Base-by-base conservation (phyloP, 2,797 vertebrate species). In the Gymnodraco acuticeps region DNA sequence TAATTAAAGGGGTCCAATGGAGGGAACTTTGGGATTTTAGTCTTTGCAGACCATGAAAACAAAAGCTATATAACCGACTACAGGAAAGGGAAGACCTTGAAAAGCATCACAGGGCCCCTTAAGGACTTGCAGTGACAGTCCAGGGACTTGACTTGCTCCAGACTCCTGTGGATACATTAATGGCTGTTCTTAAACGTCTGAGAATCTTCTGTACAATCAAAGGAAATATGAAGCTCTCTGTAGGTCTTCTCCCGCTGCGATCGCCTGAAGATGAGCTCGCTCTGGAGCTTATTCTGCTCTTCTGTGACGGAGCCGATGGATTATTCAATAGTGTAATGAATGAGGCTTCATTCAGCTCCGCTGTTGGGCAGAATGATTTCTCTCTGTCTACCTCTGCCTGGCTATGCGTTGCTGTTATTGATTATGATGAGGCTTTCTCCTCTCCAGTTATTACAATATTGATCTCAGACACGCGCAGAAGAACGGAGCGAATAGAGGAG, bases 261-360 rank as follows among this genome's bases (percentile, higher is more conserved):
- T 65, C 17, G 46, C 82, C 73, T 64, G 70, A 60, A 82, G 86
- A 82, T 78, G 78, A 83, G 85, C 81, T 78, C 42, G 1, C 81
- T 68, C 64, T 55, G 70, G 72, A 85, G 76, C 73, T 78, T 75
- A 75, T 73, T 83, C 83, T 64, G 75, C 75, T 87, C 80, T 70
- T 91, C 79, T 79, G 73, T 80, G 88, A 90, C 90, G 84, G 75
- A 80, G 83, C 63, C 77, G 58, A 91, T 88, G 88, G 90, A 91
- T 93, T 90, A 90, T 94, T 94, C 90, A 92, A 92, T 91, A 92
- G 72, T 65, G 83, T 91, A 94, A 94, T 93, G 87, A 94, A 94
- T 89, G 93, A 88, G 89, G 88, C 93, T 92, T 88, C 92, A 77
- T 89, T 93, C 91, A 90, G 86, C 85, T 86, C 62, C 15, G 83